A percentile compares a stretch with the other conserved stretches of the same genome.
Conservation (phyloP, 2,797 vertebrate species). For the Lacerta agilis region DNA sequence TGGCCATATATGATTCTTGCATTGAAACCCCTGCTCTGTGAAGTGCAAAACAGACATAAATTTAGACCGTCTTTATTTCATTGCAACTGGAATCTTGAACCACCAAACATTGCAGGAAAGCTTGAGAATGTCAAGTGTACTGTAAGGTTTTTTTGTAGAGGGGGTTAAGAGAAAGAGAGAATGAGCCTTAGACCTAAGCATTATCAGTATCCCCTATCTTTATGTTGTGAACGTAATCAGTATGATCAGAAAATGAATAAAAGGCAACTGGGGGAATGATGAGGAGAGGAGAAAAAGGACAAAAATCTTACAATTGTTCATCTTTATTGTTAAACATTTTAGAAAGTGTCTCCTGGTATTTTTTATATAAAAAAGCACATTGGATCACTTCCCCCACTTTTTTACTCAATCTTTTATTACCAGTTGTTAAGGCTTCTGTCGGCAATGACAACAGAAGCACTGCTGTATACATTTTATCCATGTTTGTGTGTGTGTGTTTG, state of each 20-base stretch:
- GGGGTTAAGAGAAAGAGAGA: slow-evolving; percentile 28
- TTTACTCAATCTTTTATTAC: slow-evolving; percentile 42
- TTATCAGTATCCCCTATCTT: slow-evolving; percentile 59
- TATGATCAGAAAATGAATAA: slow-evolving; percentile 63
- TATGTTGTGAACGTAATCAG: slow-evolving; percentile 60
- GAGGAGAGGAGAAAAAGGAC: slow-evolving; percentile 11
- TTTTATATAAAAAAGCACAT: background rate
- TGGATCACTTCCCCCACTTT: slow-evolving; percentile 40
- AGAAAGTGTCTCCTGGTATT: slow-evolving; percentile 44
- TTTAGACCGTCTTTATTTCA: slow-evolving; percentile 37
- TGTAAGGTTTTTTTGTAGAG: slow-evolving; percentile 57
- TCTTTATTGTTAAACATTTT: slow-evolving; percentile 61
- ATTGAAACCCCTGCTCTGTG: background rate
- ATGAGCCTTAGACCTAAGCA: slow-evolving; percentile 60
- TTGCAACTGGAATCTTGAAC: slow-evolving; percentile 40
- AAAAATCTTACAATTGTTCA: slow-evolving; percentile 49
- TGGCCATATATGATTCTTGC: background rate
- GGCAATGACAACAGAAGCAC: slow-evolving; percentile 56
- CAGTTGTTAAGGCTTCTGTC: slow-evolving; percentile 52
- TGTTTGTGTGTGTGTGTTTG: slow-evolving; percentile 61
- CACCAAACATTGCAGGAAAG: slow-evolving; percentile 50
- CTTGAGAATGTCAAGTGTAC: slow-evolving; percentile 62
- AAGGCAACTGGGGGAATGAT: slow-evolving; percentile 31
- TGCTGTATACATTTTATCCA: slow-evolving; percentile 69
- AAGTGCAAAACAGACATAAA: slow-evolving; percentile 6